Conservation (phyloP, 30 jellyfish, hydroid and myxozoan genomes). For the Aurelia coerulea region DNA sequence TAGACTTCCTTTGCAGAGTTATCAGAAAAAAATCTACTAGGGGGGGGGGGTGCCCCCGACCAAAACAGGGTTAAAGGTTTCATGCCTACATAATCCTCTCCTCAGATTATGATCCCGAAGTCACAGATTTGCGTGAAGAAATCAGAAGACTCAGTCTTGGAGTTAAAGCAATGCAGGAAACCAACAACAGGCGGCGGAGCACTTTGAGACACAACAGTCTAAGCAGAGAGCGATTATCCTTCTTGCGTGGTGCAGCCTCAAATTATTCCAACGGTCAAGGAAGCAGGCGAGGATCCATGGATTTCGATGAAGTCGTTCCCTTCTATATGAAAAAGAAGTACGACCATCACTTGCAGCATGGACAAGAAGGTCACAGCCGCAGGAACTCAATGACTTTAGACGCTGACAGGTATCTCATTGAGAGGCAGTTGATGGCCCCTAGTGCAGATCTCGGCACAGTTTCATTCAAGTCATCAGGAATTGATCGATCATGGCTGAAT, state of each 20-base stretch:
- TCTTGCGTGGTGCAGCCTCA: slow-evolving; percentile 3
- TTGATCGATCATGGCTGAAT: slow-evolving; percentile 23
- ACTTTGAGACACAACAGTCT: background rate
- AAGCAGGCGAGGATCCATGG: slow-evolving; percentile 22
- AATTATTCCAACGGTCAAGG: background rate
- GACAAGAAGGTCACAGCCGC: background rate
- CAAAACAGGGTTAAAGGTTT: too few relatives aligned
- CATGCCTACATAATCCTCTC: background rate
- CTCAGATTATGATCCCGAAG: background rate
- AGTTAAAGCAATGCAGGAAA: background rate
- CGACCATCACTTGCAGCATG: slow-evolving; percentile 14
- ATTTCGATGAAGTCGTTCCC: slow-evolving; percentile 57
- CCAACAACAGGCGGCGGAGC: slow-evolving; percentile 10
- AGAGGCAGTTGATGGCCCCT: slow-evolving; percentile 38
- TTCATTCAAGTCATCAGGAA: slow-evolving; percentile 36
- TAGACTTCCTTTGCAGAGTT: too few relatives aligned
- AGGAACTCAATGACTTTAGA: slow-evolving; percentile 52
- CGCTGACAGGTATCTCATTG: slow-evolving; percentile 13
- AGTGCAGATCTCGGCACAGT: slow-evolving; percentile 83
- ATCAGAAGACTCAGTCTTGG: background rate
- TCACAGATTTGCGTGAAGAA: background rate
- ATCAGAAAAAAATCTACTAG: too few relatives aligned
- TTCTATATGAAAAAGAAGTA: slow-evolving; percentile 63
- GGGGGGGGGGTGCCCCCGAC: too few relatives aligned
- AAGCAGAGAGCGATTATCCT: background rate